Evolutionary conservation across 1,140 invertebrate species (phyloP).

Genomic region (Drosophila rufa): DNA sequence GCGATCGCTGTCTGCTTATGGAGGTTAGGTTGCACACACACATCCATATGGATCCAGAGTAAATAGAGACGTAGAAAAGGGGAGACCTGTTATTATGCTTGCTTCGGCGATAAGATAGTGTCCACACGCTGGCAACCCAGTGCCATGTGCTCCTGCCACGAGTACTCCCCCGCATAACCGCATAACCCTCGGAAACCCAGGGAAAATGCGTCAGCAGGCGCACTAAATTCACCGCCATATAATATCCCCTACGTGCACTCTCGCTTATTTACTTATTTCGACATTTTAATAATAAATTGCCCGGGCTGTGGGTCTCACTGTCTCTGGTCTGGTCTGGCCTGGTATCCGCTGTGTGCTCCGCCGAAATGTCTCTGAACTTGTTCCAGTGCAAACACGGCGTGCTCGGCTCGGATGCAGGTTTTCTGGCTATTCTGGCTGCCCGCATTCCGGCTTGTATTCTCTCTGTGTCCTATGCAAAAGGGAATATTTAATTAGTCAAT

Average conservation of each 20-base stretch:
- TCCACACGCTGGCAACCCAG: conserved; percentile 2
- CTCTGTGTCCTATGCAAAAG: conserved; percentile 15
- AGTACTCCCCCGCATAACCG: conserved; percentile 2
- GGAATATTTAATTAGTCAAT: conserved; percentile 41
- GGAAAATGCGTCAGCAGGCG: conserved; percentile 64
- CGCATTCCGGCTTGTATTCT: conserved; percentile 35
- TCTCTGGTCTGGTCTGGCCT: conserved; percentile 10
- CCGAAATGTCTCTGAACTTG: conserved; percentile 56
- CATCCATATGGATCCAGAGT: conserved; percentile 4
- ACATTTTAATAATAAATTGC: conserved; percentile 74
- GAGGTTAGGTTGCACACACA: conserved; percentile 41
- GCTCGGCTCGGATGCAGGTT: conserved; percentile 52
- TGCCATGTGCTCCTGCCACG: conserved; percentile 37
- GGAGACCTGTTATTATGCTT: conserved; percentile 51
- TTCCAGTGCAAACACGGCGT: conserved; percentile 47
- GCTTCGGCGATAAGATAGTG: conserved; percentile 45
- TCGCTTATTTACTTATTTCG: conserved; percentile 68
- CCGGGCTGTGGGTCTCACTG: conserved; percentile 38
- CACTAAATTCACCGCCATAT: conserved; percentile 36
- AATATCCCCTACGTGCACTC: conserved; percentile 46
- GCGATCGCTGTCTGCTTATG: conserved; percentile 19
- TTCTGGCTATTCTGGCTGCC: conserved; percentile 17
- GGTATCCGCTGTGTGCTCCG: not conserved
- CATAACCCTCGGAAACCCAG: not conserved
- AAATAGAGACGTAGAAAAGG: conserved; percentile 26